Conservation (phyloP, 1,140 invertebrate genomes). For the Leptopilina boulardi region DNA sequence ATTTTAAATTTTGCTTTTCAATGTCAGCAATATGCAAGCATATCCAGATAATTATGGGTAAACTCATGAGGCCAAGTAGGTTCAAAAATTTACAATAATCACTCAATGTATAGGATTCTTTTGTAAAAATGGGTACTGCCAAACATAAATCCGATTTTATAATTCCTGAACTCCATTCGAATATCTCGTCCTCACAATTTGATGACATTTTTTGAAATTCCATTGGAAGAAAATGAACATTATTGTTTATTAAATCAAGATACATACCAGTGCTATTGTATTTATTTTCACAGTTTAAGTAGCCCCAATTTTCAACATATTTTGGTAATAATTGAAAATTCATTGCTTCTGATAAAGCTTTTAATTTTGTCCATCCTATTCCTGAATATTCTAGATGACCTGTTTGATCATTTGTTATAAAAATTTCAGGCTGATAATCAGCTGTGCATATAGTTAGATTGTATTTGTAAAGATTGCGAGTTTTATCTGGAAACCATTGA, state of each 20-base stretch:
- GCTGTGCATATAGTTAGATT: neutral
- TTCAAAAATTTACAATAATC: neutral
- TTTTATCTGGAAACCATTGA: slow-evolving; percentile 5
- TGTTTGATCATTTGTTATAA: neutral
- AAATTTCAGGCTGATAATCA: neutral
- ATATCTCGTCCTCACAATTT: neutral
- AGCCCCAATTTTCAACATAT: neutral
- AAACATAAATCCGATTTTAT: neutral
- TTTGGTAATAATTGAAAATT: neutral
- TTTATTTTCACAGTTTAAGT: neutral
- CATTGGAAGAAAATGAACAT: neutral
- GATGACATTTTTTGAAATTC: neutral
- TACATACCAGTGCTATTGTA: neutral
- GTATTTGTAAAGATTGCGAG: neutral
- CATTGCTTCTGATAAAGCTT: neutral
- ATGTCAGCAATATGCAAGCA: neutral
- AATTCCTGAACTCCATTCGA: neutral
- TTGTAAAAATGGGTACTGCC: neutral
- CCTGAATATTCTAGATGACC: neutral
- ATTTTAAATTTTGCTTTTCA: neutral
- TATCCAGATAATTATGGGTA: neutral
- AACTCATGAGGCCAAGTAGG: neutral
- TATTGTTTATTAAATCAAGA: neutral
- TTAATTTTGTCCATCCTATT: neutral
- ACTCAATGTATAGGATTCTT: neutral